Evolutionary conservation across 2,113 vertebrate genomes (phyloP).

Genomic region (Pituophis catenifer): DNA sequence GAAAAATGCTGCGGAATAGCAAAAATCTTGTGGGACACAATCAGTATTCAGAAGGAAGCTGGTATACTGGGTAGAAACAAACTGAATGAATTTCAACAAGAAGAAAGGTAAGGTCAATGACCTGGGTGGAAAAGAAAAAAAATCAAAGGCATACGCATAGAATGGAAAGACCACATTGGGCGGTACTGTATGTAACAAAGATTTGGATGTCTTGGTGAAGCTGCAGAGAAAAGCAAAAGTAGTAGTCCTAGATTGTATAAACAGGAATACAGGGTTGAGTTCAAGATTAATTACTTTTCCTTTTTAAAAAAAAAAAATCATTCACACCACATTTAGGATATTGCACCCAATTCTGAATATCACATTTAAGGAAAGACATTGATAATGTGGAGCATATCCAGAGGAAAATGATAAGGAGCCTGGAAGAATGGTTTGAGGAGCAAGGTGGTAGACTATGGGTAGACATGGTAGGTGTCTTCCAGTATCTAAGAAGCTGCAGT

Average conservation of each 20-base stretch:
- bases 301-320: neutral
- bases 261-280: neutral
- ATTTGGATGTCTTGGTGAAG: neutral
- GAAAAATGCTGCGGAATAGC: neutral
- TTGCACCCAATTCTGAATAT: neutral
- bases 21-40: neutral
- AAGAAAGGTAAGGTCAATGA: neutral
- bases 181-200: neutral
- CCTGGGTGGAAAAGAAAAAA: neutral
- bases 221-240: neutral
- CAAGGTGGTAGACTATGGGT: neutral
- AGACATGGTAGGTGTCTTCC: neutral
- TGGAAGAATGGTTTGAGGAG: neutral
- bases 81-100: neutral
- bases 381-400: neutral
- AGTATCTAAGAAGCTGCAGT: neutral
- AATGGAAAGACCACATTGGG: neutral
- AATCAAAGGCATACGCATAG: neutral
- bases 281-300: neutral
- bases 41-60: neutral
- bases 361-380: neutral
- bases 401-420: neutral
- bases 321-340: neutral
- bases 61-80: neutral
- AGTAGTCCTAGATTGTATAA: neutral